Conservation (phyloP, 2,113 vertebrate species). For the Melospiza georgiana region DNA sequence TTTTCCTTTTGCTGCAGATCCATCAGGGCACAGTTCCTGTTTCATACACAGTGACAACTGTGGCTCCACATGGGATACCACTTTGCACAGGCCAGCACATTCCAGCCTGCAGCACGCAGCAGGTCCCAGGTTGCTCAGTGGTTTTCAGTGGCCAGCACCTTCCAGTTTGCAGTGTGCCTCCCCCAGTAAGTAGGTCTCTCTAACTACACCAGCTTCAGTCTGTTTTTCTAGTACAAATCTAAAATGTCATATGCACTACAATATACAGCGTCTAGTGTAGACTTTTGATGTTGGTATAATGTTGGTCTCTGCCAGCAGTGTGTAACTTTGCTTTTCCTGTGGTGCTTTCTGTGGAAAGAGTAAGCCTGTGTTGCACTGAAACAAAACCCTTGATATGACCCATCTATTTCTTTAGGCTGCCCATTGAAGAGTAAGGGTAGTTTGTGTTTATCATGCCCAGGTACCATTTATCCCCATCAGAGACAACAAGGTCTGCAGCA, state of each 20-base stretch:
- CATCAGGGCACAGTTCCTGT: constrained; percentile 93
- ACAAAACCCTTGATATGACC: not conserved
- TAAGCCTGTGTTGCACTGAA: not conserved
- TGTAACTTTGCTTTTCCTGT: not conserved
- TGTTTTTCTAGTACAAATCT: not conserved
- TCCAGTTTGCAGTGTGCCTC: constrained; percentile 90
- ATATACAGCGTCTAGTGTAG: not conserved
- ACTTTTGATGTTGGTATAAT: not conserved
- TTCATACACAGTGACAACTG: constrained; percentile 92
- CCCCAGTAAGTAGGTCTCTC: constrained; percentile 79
- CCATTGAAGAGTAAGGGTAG: not conserved
- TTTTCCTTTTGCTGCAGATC: constrained; percentile 73
- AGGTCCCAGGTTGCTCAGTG: constrained; percentile 92
- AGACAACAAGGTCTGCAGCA: not conserved
- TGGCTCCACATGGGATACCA: constrained; percentile 90
- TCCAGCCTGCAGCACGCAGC: constrained; percentile 90
- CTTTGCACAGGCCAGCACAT: constrained; percentile 95
- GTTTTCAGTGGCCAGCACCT: constrained; percentile 98
- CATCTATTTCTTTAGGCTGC: not conserved
- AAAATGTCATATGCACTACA: not conserved
- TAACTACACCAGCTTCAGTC: not conserved
- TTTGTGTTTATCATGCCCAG: not conserved
- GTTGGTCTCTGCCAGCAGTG: not conserved
- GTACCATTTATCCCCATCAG: not conserved
- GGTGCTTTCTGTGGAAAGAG: not conserved